Base-by-base conservation (phyloP, 2,888 invertebrate species). In the Poecilobothrus nobilitatus region DNA sequence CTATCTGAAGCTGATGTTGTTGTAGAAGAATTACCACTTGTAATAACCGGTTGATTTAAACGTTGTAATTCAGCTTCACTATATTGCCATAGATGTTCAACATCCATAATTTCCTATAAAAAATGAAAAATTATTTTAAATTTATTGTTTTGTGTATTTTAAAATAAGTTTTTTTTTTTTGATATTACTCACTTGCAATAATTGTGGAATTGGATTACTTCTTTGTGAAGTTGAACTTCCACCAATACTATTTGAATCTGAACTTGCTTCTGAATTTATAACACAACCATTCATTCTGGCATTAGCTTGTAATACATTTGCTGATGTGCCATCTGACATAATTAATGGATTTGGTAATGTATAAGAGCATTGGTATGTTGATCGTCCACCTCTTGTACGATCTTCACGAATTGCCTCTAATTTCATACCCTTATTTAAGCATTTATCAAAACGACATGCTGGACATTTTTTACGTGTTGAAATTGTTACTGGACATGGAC, bases 381-480 rank as follows among this genome's bases (percentile, higher is more conserved):
- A 96, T 65, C 97, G 87, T 0, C 97, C 97, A 69, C 97, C 97
- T 67, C 97, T 86, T 0, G 97, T 97, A 67, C 97, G 84, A 82
- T 97, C 97, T 78, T 95, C 95, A 71, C 97, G 84, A 70, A 97
- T 97, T 10, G 97, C 97, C 88, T 97, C 97, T 65, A 97, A 84
- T 81, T 95, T 96, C 97, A 97, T 97, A 70, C 97, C 97, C 81
- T 94, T 94, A 63, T 91, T 91, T 34, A 97, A 86, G 79, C 97
- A 97, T 84, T 96, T 96, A 76, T 95, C 94, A 79, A 97, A 97
- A 61, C 97, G 87, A 78, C 97, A 97, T 3, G 97, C 96, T 0
- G 97, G 97, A 77, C 97, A 97, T 81, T 97, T 97, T 80, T 97
- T 97, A 71, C 97, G 85, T 4, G 96, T 97, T 1, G 92, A 91